Percentiles rank a stretch among this genome's conserved stretches.
Evolutionary conservation across 1,140 invertebrate species (phyloP).

Genomic region (Notospermus geniculatus): DNA sequence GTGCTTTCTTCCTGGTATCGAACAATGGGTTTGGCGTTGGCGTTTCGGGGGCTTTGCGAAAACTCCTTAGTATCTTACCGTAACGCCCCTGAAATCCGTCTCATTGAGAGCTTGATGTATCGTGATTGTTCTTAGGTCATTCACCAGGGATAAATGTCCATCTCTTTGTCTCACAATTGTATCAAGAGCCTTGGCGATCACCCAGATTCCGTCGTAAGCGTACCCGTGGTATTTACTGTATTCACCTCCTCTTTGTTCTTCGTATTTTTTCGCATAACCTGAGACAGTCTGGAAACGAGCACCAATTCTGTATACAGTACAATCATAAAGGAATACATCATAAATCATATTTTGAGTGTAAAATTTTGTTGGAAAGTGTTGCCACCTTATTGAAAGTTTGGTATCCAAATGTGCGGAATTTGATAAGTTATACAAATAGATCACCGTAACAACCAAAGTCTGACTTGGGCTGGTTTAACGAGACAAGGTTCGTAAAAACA

Average conservation of each 20-base stretch:
- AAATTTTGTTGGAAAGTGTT: too few species aligned
- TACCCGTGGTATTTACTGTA: slow-evolving; percentile 96
- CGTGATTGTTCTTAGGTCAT: slow-evolving; percentile 81
- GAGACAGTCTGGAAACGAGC: slow-evolving; percentile 71
- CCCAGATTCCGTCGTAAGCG: slow-evolving; percentile 96
- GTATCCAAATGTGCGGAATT: too few species aligned
- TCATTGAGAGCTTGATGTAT: slow-evolving; percentile 85
- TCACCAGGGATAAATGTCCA: slow-evolving; percentile 63
- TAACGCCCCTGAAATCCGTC: slow-evolving; percentile 91
- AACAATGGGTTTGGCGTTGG: too few species aligned
- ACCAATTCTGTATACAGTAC: background rate
- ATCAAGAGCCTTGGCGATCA: slow-evolving; percentile 67
- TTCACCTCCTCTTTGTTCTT: slow-evolving; percentile 71
- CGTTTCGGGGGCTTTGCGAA: too few species aligned
- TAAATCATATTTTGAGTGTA: too few species aligned
- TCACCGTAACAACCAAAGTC: too few species aligned
- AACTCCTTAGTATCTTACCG: slow-evolving; percentile 63
- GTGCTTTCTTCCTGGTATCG: too few species aligned
- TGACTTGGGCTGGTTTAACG: too few species aligned
- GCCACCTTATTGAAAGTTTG: too few species aligned
- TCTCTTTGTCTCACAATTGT: slow-evolving; percentile 23
- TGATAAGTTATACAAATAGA: too few species aligned
- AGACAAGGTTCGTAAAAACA: too few species aligned
- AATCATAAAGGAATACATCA: too few species aligned
- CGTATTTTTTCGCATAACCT: slow-evolving; percentile 83